Percentiles rank a stretch among this genome's conserved stretches.
phyloP scores from a whole-genome alignment of 2,888 invertebrate species.

The Hartigia nigra region DNA sequence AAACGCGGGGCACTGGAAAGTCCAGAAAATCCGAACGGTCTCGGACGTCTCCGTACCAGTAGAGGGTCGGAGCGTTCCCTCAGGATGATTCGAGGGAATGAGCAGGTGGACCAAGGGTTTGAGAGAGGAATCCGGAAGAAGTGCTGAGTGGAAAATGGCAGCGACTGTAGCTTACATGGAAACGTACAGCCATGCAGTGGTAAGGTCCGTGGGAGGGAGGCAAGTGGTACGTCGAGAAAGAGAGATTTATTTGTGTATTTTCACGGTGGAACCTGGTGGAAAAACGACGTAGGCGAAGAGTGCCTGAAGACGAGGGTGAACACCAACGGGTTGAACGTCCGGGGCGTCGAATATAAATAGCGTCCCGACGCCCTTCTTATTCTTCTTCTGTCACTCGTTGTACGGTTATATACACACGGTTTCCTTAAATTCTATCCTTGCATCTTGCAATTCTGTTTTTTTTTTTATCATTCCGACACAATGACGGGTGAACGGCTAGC shows the following conservation, averaged over 20 bases:
- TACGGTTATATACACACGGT: background rate
- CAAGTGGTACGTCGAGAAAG: conserved; percentile 6
- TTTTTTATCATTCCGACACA: too few species aligned
- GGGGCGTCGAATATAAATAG: conserved; percentile 54
- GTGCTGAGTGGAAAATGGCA: background rate
- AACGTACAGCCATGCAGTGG: background rate
- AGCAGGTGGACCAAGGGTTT: background rate
- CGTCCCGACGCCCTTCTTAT: conserved; percentile 41
- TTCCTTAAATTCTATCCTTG: background rate
- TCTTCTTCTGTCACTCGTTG: conserved; percentile 10
- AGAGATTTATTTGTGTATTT: conserved; percentile 36
- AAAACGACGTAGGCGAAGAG: conserved; percentile 31
- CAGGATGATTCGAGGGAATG: background rate
- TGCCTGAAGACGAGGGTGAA: conserved; percentile 33
- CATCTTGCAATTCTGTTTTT: background rate
- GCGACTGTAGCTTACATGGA: background rate
- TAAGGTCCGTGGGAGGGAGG: background rate
- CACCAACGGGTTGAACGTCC: conserved; percentile 51
- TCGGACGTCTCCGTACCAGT: background rate
- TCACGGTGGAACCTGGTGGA: conserved; percentile 41
- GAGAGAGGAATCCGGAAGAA: background rate
- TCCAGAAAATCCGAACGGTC: background rate
- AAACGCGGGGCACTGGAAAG: background rate
- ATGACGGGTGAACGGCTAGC: too few species aligned
- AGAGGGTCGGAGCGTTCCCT: background rate